Evolutionary conservation across 1,140 invertebrate genomes (phyloP), one percentile per base, ranked within the genome.

Genomic region (Pseudomyrmex dendroicus): DNA sequence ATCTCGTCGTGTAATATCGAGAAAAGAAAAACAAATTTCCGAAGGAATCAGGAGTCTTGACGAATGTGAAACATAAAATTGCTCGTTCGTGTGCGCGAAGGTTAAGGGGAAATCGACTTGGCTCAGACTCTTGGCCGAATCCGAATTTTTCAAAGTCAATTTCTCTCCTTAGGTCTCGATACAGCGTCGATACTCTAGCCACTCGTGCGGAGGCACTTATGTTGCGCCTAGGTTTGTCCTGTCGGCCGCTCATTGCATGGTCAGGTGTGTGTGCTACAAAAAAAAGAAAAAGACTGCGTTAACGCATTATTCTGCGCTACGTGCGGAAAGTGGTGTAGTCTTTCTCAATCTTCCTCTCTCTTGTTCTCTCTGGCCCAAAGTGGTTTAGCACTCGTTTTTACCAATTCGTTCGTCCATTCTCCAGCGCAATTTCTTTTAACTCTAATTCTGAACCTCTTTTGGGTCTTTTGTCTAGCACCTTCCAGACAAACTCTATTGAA

Each of bases 191-290:
- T 59, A 77, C 10, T 59, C 17, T 66, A 67, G 56, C 64, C 89
- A 91, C 74, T 59, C 77, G 50, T 92, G 90, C 78, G 91, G 90
- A 80, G 90, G 90, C 74, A 88, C 89, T 77, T 91, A 92, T 48
- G 86, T 92, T 73, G 68, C 84, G 56, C 85, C 86, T 57, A 91
- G 72, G 76, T 92, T 90, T 70, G 74, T 92, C 76, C 70, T 91
- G 61, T 91, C 90, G 44, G 91, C 91, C 35, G 90, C 91, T 59
- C 90, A 91, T 84, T 92, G 91, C 73, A 89, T 92, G 83, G 74
- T 91, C 83, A 89, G 85, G 91, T 92, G 86, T 63, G 84, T 84
- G 74, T 64, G 56, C 35, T 35, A 35, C 35, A 35, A 35, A 35
- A 35, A 35, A 5, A 35, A 35, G 0, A 35, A 64, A 25, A 88